phyloP scores from a whole-genome alignment of 2,113 vertebrate genomes.

The Cichladusa arquata region DNA sequence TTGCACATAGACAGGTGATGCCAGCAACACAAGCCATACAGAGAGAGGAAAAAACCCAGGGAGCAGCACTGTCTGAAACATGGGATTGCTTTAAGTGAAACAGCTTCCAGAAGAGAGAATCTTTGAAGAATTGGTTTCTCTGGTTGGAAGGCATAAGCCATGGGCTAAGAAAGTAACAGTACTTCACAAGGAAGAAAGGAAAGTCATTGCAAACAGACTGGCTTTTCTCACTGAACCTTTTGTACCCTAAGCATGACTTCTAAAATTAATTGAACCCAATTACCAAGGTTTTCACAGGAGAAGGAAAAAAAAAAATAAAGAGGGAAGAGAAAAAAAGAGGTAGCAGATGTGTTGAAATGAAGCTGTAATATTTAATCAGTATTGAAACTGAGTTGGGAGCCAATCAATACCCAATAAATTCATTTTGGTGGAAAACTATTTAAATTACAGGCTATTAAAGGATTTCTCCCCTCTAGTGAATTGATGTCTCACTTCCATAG shows the following conservation, averaged over 20 bases:
- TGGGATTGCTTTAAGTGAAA: neutral
- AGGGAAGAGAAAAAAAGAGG: neutral
- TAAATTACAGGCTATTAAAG: slow-evolving; percentile 61
- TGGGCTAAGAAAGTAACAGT: neutral
- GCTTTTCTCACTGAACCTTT: neutral
- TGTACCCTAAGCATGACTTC: neutral
- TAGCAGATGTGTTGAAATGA: neutral
- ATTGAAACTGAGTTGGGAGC: slow-evolving; percentile 54
- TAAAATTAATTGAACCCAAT: slow-evolving; percentile 18
- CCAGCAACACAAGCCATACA: neutral
- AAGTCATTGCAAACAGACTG: neutral
- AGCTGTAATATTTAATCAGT: slow-evolving; percentile 28
- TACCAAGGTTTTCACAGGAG: neutral
- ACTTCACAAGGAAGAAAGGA: neutral
- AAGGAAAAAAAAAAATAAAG: neutral
- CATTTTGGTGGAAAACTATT: slow-evolving; percentile 46
- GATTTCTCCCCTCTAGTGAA: slow-evolving; percentile 34
- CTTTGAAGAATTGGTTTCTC: neutral
- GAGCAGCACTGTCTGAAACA: neutral
- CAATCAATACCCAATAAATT: slow-evolving; percentile 62
- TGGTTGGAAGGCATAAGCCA: neutral
- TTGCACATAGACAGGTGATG: neutral
- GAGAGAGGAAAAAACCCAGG: neutral
- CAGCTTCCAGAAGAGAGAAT: neutral
- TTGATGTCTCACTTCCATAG: slow-evolving; percentile 22